Base-by-base conservation (phyloP, 1,140 invertebrate species). In the Nixonia krombeini region DNA sequence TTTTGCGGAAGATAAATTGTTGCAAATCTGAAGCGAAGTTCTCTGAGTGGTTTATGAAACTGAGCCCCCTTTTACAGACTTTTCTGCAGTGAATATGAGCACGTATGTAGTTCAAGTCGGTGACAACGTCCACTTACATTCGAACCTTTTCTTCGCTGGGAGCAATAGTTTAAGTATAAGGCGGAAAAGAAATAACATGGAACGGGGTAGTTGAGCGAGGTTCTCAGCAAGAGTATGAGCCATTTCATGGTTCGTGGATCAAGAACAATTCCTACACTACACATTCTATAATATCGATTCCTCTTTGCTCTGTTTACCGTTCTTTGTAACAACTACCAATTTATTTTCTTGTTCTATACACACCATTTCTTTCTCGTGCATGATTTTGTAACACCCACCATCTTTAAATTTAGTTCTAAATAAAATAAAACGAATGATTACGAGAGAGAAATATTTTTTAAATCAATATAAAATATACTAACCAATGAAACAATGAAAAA, bases 211-310 rank as follows among this genome's bases (percentile, higher is more conserved):
- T 55, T 15, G 41, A 50, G 33, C 53, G 35, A 44, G 51, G 51
- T 35, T 55, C 29, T 31, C 40, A 55, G 55, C 28, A 29, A 40
- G 46, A 38, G 59, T 26, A 46, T 55, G 49, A 57, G 50, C 61
- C 45, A 66, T 72, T 74, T 70, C 66, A 72, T 66, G 63, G 57
- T 64, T 55, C 55, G 47, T 26, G 61, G 42, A 71, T 70, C 69
- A 56, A 69, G 52, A 71, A 46, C 71, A 53, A 51, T 71, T 69
- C 38, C 69, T 57, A 25, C 64, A 16, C 38, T 8, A 13, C 18
- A 49, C 23, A 28, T 29, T 45, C 44, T 49, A 25, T 42, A 51
- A 47, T 52, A 57, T 57, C 61, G 42, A 53, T 52, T 57, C 49
- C 12, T 28, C 23, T 38, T 21, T 6, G 28, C 38, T 23, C 31